A percentile compares a stretch with the other conserved stretches of the same genome.
These are phyloP conservation scores for Netelia virgata DNA, from an alignment of 2,888 invertebrate genomes.

Conservation along the genomic window DNA sequence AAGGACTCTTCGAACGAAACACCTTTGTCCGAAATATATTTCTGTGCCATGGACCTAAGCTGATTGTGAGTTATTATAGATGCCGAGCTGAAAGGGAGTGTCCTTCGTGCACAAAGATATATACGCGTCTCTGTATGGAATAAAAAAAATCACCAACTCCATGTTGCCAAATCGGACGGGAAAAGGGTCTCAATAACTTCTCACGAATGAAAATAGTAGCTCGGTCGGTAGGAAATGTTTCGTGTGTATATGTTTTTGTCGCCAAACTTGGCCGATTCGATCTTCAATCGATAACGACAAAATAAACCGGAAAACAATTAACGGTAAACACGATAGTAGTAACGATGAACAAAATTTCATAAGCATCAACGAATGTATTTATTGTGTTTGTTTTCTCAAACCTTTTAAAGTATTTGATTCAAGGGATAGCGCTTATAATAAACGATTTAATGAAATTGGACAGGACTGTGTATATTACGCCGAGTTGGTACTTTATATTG, in stretches of 20 bases:
- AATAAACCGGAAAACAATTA: constrained; percentile 18
- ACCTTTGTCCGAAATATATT: no score
- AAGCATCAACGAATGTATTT: constrained; percentile 2
- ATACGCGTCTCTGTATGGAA: no score
- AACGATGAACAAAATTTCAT: background rate
- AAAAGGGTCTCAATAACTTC: no score
- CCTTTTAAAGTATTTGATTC: background rate
- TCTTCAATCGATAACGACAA: constrained; percentile 53
- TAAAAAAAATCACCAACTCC: no score
- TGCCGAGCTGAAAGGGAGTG: no score
- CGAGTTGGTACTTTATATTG: constrained; percentile 42
- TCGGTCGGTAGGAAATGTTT: background rate
- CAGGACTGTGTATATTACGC: background rate
- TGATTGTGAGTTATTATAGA: no score
- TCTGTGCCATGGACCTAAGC: no score
- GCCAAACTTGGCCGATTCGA: constrained; percentile 64
- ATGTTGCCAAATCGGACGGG: no score
- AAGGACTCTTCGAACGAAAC: background rate
- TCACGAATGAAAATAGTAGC: no score
- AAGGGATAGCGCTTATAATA: background rate
- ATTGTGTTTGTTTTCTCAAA: background rate
- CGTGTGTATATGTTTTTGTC: constrained; percentile 55
- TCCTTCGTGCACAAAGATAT: no score
- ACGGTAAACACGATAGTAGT: background rate
- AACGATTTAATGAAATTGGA: constrained; percentile 37